phyloP scores from a whole-genome alignment of 2,888 invertebrate genomes.

The Epinotia demarniana region DNA sequence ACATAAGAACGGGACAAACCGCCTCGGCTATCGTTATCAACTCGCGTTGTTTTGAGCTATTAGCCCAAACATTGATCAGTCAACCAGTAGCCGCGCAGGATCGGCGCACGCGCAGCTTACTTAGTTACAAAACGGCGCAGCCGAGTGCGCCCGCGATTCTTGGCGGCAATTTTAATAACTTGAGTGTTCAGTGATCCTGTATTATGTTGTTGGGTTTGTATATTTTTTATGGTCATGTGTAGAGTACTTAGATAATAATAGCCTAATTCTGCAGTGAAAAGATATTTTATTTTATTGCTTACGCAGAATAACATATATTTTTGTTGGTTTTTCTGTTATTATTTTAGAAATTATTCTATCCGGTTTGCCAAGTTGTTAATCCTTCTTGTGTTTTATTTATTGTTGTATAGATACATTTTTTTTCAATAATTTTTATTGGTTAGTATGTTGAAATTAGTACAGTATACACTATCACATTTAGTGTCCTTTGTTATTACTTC shows the following conservation, averaged over 20 bases:
- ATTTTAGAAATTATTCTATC: no score
- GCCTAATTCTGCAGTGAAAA: neutral
- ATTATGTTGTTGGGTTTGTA: slow-evolving; percentile 53
- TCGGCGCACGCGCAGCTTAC: slow-evolving; percentile 44
- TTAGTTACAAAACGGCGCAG: slow-evolving; percentile 67
- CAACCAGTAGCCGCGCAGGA: slow-evolving; percentile 7
- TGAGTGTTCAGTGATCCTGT: slow-evolving; percentile 35
- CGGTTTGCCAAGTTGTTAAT: no score
- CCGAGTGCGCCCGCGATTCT: slow-evolving; percentile 53
- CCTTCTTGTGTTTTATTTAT: no score
- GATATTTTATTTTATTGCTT: neutral
- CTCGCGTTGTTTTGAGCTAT: slow-evolving; percentile 14
- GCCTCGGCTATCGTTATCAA: neutral
- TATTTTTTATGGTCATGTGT: slow-evolving; percentile 5
- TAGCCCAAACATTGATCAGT: slow-evolving; percentile 19
- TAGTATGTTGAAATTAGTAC: no score
- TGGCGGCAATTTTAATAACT: slow-evolving; percentile 1
- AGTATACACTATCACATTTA: no score
- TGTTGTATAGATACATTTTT: no score
- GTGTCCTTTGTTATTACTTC: no score
- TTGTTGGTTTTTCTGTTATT: no score
- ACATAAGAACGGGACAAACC: neutral
- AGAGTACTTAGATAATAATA: neutral
- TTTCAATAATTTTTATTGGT: no score
- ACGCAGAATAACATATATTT: neutral